Base-by-base conservation (phyloP, 2,888 invertebrate genomes). In the Nebria salina region DNA sequence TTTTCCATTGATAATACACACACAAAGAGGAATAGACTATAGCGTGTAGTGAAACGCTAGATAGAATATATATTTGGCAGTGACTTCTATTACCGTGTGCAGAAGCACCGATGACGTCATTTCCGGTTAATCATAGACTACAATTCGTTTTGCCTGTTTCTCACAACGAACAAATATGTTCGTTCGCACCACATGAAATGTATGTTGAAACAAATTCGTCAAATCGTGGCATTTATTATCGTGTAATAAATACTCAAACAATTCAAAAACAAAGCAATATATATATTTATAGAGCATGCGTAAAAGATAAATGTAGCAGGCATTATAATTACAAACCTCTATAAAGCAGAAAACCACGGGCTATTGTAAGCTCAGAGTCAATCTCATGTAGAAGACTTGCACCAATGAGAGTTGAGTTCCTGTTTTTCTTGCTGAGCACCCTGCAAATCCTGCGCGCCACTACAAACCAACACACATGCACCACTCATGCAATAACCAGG, bases 311-410 rank as follows among this genome's bases (percentile, higher is more conserved):
- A 25, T 70, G 34, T 70, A 26, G 70, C 70, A 70, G 70, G 13
- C 11, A 25, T 25, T 70, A 25, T 5, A 70, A 70, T 70, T 26
- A 70, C 34, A 70, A 70, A 88, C 88, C 88, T 91, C 87, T 87
- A 76, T 87, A 89, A 87, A 91, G 90, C 86, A 93, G 90, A 89
- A 93, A 93, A 86, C 93, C 93, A 87, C 90, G 92, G 85, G 92
- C 91, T 86, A 92, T 86, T 85, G 88, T 88, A 85, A 92, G 89
- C 84, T 91, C 90, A 83, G 89, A 90, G 89, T 93, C 93, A 87
- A 93, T 93, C 89, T 93, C 93, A 88, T 91, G 91, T 87, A 93
- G 91, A 84, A 93, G 89, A 83, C 88, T 88, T 42, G 65, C 79
- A 20, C 73, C 79, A 13, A 79, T 42, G 8, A 79, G 43, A 83